Conservation (phyloP, 2,113 vertebrate genomes). For the Passer domesticus region DNA sequence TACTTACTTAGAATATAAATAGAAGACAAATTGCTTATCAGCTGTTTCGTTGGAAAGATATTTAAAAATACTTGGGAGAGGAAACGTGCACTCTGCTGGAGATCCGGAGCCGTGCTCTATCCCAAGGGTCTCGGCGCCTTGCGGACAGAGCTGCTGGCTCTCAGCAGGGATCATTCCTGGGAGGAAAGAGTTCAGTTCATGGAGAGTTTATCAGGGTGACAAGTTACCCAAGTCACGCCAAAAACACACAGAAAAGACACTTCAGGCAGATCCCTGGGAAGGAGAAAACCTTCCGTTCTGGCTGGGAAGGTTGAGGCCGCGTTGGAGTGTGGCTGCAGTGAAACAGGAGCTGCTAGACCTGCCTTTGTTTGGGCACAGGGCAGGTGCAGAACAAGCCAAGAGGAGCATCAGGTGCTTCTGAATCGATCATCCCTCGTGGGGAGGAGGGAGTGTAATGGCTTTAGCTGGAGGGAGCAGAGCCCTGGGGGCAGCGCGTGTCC, state of each 20-base stretch:
- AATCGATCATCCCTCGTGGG: fast-evolving
- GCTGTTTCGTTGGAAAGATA: not conserved
- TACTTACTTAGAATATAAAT: not conserved
- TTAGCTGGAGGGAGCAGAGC: not conserved
- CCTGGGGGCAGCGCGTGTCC: fast-evolving
- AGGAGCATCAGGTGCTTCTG: not conserved
- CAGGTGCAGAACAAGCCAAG: not conserved
- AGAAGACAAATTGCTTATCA: slow-evolving; percentile 6
- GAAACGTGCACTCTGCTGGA: not conserved
- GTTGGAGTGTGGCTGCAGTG: not conserved
- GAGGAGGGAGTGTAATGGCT: not conserved
- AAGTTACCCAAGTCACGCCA: not conserved
- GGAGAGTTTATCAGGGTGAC: not conserved
- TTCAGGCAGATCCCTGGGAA: not conserved
- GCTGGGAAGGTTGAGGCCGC: not conserved
- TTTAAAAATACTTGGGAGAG: slow-evolving; percentile 26
- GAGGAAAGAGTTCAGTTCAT: not conserved
- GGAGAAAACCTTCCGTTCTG: not conserved
- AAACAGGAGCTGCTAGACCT: not conserved
- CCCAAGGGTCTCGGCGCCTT: not conserved
- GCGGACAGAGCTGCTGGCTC: not conserved
- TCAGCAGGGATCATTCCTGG: not conserved
- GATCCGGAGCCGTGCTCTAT: not conserved
- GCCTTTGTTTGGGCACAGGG: not conserved
- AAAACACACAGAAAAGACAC: not conserved